phyloP scores from a whole-genome alignment of 1,140 invertebrate species.

The Colletes latitarsis region DNA sequence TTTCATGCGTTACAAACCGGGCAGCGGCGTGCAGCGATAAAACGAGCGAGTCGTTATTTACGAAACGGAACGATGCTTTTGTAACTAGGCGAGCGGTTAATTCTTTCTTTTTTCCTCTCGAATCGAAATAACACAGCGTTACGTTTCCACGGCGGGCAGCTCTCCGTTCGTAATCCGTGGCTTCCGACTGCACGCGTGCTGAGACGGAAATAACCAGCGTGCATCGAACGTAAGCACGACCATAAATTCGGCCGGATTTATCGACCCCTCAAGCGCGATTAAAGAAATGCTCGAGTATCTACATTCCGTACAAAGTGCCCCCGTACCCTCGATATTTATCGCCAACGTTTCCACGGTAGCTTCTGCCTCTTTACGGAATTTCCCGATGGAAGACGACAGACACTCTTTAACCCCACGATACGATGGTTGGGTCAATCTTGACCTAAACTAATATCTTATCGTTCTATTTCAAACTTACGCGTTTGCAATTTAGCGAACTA shows the following conservation, averaged over 20 bases:
- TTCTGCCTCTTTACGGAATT: no score
- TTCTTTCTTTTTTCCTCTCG: not conserved
- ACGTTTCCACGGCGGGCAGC: not conserved
- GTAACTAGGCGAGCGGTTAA: not conserved
- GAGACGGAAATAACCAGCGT: constrained; percentile 27
- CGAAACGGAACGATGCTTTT: not conserved
- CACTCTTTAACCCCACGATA: no score
- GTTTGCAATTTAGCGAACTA: no score
- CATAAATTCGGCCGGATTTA: constrained; percentile 9
- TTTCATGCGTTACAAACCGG: not conserved
- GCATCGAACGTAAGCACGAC: not conserved
- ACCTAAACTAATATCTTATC: no score
- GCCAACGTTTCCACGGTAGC: not conserved
- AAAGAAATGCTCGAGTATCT: constrained; percentile 2
- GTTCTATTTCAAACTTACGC: no score
- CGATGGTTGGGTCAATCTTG: no score
- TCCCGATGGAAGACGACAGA: no score
- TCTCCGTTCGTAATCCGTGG: constrained; percentile 18
- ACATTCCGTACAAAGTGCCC: not conserved
- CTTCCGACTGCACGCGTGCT: not conserved
- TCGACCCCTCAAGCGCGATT: constrained; percentile 9
- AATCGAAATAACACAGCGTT: constrained; percentile 18
- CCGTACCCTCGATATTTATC: constrained; percentile 7
- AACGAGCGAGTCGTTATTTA: not conserved
- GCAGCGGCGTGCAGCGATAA: not conserved